Base-by-base conservation (phyloP, 2,113 vertebrate species). In the Scatophagus argus region DNA sequence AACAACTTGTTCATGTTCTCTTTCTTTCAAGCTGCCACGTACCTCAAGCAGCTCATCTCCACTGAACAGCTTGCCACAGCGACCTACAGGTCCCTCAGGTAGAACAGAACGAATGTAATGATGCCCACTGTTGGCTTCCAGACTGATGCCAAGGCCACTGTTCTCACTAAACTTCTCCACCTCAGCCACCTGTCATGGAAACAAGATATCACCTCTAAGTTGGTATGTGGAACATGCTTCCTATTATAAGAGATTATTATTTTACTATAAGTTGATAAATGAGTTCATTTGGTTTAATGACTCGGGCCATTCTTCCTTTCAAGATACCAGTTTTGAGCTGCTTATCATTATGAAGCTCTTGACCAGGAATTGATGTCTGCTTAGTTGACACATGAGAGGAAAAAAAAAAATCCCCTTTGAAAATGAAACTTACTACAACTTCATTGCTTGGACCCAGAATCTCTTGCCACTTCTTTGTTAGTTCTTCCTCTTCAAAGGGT, bases 21-120 rank as follows among this genome's bases (percentile, higher is more conserved):
- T 49, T 61, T 59, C 4, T 4, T 44, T 58, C 44, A 1, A 32
- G 43, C 14, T n/a, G 23, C 31, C 14, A 23, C 47, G 0, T 41
- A 98, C 98, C 95, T 99, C 98, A 2, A 99, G 85, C 0, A 99
- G 94, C 56, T 99, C 97, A 75, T 99, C 98, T 84, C 98, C 98
- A 78, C 97, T 97, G 88, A 95, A 98, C 17, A 99, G 93, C 71
- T 95, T 97, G 68, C 96, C 95, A 0, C 96, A 96, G 84, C 95
- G 95, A n/a, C 98, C 97, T 6, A 99, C 96, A 0, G 98, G 98
- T 9, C 97, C 98, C 86, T 99, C 98, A 0, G 98, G 98, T 65
- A 99, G 94, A 19, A 99, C 88, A 17, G 98, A 99, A 60, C 97
- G 94, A 79, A 99, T 96, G 91, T 97, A 98, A 92, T 99, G 98